Evolutionary conservation across 2,797 vertebrate species (phyloP).

Genomic region (Squalus acanthias): DNA sequence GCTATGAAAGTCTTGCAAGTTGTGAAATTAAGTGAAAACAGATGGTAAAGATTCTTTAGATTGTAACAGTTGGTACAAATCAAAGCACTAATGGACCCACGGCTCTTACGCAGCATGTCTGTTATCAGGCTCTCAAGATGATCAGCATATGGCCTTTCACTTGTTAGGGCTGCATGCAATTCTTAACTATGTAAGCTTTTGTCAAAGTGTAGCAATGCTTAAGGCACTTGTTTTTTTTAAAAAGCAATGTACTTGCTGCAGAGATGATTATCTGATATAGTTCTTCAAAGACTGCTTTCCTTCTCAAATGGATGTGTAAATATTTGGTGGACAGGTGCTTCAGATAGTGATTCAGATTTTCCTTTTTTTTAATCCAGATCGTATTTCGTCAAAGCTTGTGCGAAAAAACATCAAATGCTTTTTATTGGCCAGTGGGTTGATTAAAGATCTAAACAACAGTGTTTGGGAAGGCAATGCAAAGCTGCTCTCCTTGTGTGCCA

Average conservation of each 20-base stretch:
- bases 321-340: not conserved
- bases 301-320: not conserved
- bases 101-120: not conserved
- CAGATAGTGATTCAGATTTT: not conserved
- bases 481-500: not conserved
- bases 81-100: not conserved
- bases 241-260: not conserved
- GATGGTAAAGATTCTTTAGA: not conserved
- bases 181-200: not conserved
- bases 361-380: not conserved
- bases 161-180: not conserved
- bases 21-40: not conserved
- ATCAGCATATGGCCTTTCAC: not conserved
- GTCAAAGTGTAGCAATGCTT: not conserved
- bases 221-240: not conserved
- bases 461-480: not conserved
- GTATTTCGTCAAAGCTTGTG: not conserved
- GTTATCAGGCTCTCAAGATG: not conserved
- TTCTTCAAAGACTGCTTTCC: not conserved
- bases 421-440: not conserved
- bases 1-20: not conserved
- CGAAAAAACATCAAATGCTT: not conserved
- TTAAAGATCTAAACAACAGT: not conserved
- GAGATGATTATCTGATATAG: not conserved
- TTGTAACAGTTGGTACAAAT: slow-evolving; percentile 19